Conservation (phyloP, 2,888 invertebrate species). For the Phyllotreta cruciferae region DNA sequence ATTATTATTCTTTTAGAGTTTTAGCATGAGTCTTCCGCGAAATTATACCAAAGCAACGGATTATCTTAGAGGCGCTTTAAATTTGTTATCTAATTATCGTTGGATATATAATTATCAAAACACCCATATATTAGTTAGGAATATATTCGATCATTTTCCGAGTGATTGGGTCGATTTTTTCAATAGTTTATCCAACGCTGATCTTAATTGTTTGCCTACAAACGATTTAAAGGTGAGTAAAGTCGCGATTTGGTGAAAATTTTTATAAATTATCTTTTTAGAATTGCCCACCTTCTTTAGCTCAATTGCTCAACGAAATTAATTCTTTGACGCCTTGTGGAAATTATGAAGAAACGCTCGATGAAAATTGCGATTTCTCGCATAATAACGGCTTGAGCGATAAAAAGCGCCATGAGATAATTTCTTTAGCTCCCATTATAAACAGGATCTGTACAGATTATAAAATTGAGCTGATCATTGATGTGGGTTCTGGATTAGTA, state of each 20-base stretch:
- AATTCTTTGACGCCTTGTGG: conserved; percentile 51
- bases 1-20: conserved; percentile 21
- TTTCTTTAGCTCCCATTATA: conserved; percentile 66
- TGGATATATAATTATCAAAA: conserved; percentile 72
- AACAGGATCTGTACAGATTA: conserved; percentile 61
- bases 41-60: conserved; percentile 46
- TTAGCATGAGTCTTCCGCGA: conserved; percentile 56
- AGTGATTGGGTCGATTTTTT: conserved; percentile 63
- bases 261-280: neutral
- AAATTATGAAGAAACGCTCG: conserved; percentile 7
- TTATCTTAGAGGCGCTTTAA: conserved; percentile 66
- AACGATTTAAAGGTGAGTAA: conserved; percentile 42
- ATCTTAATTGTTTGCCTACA: conserved; percentile 62
- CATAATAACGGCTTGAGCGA: conserved; percentile 59
- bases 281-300: conserved; percentile 55
- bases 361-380: conserved; percentile 46
- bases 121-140: conserved; percentile 67
- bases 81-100: conserved; percentile 66
- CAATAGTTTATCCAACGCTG: conserved; percentile 55
- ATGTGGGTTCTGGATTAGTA: conserved; percentile 79
- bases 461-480: conserved; percentile 67
- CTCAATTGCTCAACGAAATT: conserved; percentile 56
- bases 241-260: neutral
- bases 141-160: conserved; percentile 65
- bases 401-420: conserved; percentile 78